A percentile compares a stretch with the other conserved stretches of the same genome.
phyloP scores from a whole-genome alignment of 2,888 invertebrate species.

The Rhopalosiphum nymphaeae region DNA sequence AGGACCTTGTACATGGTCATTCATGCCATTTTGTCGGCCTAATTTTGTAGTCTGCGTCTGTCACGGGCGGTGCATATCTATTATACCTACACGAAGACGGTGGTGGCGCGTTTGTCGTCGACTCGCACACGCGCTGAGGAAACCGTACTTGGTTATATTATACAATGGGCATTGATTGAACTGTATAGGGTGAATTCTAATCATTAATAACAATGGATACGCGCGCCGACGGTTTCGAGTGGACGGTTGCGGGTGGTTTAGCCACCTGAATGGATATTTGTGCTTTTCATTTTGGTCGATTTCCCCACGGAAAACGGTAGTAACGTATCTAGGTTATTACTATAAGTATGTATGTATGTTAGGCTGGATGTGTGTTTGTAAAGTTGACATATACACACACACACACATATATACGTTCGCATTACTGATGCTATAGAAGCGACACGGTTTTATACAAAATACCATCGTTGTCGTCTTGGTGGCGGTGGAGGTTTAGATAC shows the following conservation, averaged over 20 bases:
- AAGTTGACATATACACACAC: not conserved
- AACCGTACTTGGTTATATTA: slow-evolving; percentile 24
- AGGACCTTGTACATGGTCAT: not conserved
- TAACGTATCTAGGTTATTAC: slow-evolving; percentile 37
- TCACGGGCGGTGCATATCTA: not conserved
- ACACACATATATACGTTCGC: not conserved
- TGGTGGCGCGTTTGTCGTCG: slow-evolving; percentile 4
- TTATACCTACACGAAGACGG: not conserved
- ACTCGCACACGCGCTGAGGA: not conserved
- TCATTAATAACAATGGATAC: slow-evolving; percentile 55
- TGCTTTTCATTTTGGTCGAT: slow-evolving; percentile 59
- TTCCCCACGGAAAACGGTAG: slow-evolving; percentile 55
- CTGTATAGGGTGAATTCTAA: slow-evolving; percentile 53
- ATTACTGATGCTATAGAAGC: slow-evolving; percentile 5
- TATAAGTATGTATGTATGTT: not conserved
- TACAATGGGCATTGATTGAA: slow-evolving; percentile 57
- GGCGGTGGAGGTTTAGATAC: not conserved
- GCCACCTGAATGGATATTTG: slow-evolving; percentile 47
- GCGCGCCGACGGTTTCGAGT: not conserved
- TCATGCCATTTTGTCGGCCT: not conserved
- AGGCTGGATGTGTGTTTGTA: not conserved
- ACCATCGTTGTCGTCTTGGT: not conserved
- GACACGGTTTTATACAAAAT: not conserved
- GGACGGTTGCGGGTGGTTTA: not conserved
- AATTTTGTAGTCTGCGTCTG: not conserved